Conservation (phyloP, 2,113 vertebrate species). For the Xenotilapia leptura region DNA sequence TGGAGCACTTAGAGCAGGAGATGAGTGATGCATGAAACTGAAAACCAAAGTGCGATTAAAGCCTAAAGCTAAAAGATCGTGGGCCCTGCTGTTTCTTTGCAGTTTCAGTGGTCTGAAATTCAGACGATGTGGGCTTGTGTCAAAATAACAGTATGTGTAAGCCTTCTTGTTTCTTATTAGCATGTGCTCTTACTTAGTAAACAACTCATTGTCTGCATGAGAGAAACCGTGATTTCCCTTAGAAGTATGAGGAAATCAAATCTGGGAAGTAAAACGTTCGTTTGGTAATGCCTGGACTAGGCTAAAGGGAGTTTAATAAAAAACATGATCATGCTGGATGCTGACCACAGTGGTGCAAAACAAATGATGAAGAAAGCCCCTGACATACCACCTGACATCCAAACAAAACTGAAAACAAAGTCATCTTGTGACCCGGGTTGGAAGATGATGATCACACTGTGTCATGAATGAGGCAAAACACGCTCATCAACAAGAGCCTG, state of each 20-base stretch:
- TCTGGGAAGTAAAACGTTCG: background rate
- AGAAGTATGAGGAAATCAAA: background rate
- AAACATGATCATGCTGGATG: background rate
- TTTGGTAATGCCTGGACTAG: background rate
- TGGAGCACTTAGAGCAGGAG: constrained; percentile 5
- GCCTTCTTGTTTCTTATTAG: background rate
- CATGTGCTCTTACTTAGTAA: background rate
- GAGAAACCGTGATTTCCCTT: background rate
- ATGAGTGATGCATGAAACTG: constrained; percentile 31
- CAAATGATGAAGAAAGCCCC: background rate
- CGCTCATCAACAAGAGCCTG: background rate
- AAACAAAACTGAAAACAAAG: background rate
- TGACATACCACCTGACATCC: background rate
- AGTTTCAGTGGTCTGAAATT: background rate
- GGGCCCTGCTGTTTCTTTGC: background rate
- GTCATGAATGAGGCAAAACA: background rate
- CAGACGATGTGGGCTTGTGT: background rate
- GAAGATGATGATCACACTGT: background rate
- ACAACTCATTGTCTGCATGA: background rate
- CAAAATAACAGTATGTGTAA: background rate
- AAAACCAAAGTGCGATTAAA: background rate
- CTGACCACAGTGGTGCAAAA: background rate
- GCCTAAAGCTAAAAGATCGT: background rate
- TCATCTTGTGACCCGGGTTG: background rate
- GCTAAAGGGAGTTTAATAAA: background rate